Evolutionary conservation across 2,113 vertebrate species (phyloP).

Genomic region (Periophthalmodon schlosseri): DNA sequence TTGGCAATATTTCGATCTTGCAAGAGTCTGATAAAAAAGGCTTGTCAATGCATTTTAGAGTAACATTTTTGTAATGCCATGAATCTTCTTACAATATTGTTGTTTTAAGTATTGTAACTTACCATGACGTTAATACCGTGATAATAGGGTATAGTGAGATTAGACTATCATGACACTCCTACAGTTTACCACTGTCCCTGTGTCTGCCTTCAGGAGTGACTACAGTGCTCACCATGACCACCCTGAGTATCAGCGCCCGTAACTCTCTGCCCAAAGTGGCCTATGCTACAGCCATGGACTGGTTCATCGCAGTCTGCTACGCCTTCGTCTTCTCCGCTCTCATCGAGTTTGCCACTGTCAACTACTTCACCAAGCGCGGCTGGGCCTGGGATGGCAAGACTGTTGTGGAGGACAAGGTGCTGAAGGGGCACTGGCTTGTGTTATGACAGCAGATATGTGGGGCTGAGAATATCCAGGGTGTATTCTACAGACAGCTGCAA

Average conservation of each 20-base stretch:
- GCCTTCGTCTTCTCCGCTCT: slow-evolving; percentile 96
- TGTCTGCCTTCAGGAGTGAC: slow-evolving; percentile 83
- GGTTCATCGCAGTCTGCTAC: slow-evolving; percentile 97
- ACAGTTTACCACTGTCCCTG: not conserved
- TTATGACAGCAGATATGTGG: not conserved
- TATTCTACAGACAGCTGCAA: too few relatives aligned
- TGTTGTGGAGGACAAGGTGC: slow-evolving; percentile 78
- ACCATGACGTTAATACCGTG: too few relatives aligned
- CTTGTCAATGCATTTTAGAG: too few relatives aligned
- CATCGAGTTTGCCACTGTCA: slow-evolving; percentile 95
- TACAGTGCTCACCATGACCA: slow-evolving; percentile 96
- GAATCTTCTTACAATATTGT: too few relatives aligned
- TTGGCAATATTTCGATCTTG: too few relatives aligned
- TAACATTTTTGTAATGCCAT: too few relatives aligned
- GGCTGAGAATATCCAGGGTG: too few relatives aligned
- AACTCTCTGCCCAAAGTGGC: slow-evolving; percentile 95
- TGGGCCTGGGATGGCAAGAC: slow-evolving; percentile 98
- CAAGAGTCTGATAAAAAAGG: too few relatives aligned
- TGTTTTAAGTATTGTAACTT: too few relatives aligned
- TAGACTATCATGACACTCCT: too few relatives aligned
- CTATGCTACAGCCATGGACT: slow-evolving; percentile 96
- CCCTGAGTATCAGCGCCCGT: slow-evolving; percentile 91
- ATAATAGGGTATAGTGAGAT: too few relatives aligned
- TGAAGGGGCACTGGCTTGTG: not conserved
- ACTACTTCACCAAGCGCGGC: slow-evolving; percentile 96